A percentile compares a stretch with the other conserved stretches of the same genome.
These are phyloP conservation scores for Zapornia atra DNA, from an alignment of 2,113 vertebrate species.

Conservation along the genomic window DNA sequence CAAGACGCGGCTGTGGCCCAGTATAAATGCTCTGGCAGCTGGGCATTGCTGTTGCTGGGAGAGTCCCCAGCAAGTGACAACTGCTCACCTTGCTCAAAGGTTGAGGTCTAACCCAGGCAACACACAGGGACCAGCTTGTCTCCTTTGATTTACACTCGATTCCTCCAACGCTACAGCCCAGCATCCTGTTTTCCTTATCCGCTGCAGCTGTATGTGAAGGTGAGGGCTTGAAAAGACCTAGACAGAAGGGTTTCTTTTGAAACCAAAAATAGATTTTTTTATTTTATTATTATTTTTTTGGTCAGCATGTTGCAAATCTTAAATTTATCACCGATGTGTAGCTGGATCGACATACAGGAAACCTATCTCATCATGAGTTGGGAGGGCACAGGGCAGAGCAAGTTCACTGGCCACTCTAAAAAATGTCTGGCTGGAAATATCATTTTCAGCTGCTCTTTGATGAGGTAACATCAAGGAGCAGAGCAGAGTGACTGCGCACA, in stretches of 20 bases:
- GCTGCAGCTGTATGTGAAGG: not conserved
- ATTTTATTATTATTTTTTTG: not conserved
- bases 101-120: not conserved
- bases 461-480: conserved; percentile 58
- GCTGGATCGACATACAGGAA: conserved; percentile 4
- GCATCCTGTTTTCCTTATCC: conserved; percentile 59
- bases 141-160: conserved; percentile 23
- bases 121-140: conserved; percentile 13
- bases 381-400: conserved; percentile 19
- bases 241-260: not conserved
- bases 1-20: not conserved
- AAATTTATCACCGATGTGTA: not conserved
- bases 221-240: conserved; percentile 18
- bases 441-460: conserved; percentile 64
- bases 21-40: not conserved
- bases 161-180: not conserved
- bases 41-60: not conserved
- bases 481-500: not conserved
- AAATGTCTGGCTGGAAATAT: conserved; percentile 2
- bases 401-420: not conserved
- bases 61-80: not conserved
- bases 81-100: conserved; percentile 7
- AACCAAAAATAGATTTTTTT: conserved; percentile 36
- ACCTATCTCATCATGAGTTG: not conserved
- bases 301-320: not conserved